Evolutionary conservation across 2,113 vertebrate species (phyloP).

Genomic region (Ptilonorhynchus violaceus): DNA sequence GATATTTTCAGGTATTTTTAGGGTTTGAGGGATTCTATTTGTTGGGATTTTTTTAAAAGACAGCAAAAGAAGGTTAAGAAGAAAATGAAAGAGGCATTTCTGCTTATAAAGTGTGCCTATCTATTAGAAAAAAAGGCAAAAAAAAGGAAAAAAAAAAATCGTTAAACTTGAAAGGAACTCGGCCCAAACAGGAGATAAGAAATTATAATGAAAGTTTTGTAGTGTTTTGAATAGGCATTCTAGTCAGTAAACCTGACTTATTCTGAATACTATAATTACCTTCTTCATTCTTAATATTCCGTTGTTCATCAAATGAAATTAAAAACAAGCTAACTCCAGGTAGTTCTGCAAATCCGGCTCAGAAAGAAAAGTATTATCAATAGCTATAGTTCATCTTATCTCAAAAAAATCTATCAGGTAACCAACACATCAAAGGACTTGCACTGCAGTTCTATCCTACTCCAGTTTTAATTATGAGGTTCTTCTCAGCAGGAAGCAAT

Average conservation of each 20-base stretch:
- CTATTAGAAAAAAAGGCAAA: not conserved
- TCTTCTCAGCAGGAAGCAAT: conserved; percentile 51
- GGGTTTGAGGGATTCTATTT: not conserved
- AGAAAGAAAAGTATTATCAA: conserved; percentile 31
- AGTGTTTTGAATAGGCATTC: conserved; percentile 32
- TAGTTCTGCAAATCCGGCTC: conserved; percentile 34
- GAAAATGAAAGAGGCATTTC: not conserved
- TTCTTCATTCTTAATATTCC: conserved; percentile 42
- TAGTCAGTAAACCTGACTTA: conserved; percentile 54
- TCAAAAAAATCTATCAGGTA: conserved; percentile 49
- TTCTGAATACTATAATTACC: conserved; percentile 51
- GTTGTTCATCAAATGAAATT: conserved; percentile 48
- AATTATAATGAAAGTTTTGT: conserved; percentile 46
- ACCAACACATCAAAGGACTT: conserved; percentile 52
- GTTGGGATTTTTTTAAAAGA: not conserved
- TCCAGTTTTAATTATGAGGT: conserved; percentile 60
- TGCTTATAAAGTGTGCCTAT: not conserved
- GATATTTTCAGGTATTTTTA: not conserved
- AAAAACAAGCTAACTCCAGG: conserved; percentile 12
- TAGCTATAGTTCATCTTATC: conserved; percentile 45
- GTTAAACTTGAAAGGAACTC: conserved; percentile 24
- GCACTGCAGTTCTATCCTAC: conserved; percentile 12
- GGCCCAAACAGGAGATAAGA: conserved; percentile 28
- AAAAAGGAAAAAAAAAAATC: not conserved
- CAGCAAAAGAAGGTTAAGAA: not conserved